phyloP scores from a whole-genome alignment of 2,797 vertebrate genomes.

The Peromyscus eremicus region DNA sequence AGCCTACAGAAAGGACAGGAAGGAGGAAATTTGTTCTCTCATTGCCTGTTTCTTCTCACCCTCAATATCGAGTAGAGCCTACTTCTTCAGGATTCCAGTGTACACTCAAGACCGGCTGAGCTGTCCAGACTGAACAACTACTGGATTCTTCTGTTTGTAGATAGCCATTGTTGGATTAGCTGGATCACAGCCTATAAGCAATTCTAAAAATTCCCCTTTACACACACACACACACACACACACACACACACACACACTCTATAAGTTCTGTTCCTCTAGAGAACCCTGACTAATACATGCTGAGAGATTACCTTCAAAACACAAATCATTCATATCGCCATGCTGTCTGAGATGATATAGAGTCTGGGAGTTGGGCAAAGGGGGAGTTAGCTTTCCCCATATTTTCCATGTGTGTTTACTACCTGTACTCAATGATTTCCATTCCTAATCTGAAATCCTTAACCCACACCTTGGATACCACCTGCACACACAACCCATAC shows the following conservation, averaged over 20 bases:
- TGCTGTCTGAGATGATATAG: not conserved
- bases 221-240: not conserved
- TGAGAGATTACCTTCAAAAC: not conserved
- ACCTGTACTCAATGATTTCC: no score
- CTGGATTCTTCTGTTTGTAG: not conserved
- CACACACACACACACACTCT: no score
- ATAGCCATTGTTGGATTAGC: not conserved
- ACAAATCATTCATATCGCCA: fast-evolving
- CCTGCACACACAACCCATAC: not conserved
- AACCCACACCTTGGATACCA: fast-evolving
- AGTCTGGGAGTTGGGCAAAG: not conserved
- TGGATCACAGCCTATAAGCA: not conserved
- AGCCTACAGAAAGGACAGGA: not conserved
- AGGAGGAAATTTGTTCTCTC: not conserved
- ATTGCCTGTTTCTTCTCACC: not conserved
- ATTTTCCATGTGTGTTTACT: not conserved
- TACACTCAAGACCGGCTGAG: not conserved
- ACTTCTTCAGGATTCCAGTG: not conserved
- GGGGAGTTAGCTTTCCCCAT: not conserved
- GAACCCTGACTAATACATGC: not conserved
- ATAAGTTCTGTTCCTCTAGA: not conserved
- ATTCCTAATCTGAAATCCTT: not conserved
- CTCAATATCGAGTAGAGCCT: not conserved
- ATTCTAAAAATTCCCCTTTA: not conserved
- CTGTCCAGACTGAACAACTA: not conserved